Percentiles rank a stretch among this genome's conserved stretches.
Evolutionary conservation across 2,797 vertebrate species (phyloP).

Genomic region (Menidia menidia): DNA sequence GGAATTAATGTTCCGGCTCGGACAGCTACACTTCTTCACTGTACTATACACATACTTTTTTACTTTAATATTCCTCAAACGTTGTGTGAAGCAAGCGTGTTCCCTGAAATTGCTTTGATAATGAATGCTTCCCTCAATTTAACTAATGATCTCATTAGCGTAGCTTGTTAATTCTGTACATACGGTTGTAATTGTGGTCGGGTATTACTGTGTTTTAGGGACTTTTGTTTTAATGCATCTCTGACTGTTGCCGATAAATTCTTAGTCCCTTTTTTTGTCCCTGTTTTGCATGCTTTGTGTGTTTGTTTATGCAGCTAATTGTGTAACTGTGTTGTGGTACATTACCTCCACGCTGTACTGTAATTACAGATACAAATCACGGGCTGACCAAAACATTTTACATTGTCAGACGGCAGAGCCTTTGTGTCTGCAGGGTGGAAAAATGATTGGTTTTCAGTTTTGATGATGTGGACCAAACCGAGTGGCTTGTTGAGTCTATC

Average conservation of each 20-base stretch:
- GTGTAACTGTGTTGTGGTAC: background rate
- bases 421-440: background rate
- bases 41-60: slow-evolving; percentile 17
- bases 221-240: slow-evolving; percentile 30
- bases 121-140: slow-evolving; percentile 35
- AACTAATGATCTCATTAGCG: slow-evolving; percentile 59
- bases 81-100: slow-evolving; percentile 19
- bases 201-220: slow-evolving; percentile 17
- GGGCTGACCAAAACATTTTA: background rate
- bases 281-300: background rate
- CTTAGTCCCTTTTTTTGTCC: background rate
- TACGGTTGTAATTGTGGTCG: slow-evolving; percentile 27
- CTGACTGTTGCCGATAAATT: background rate
- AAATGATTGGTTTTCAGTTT: background rate
- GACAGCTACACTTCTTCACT: slow-evolving; percentile 14
- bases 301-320: background rate
- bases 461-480: slow-evolving; percentile 8
- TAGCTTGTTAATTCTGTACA: slow-evolving; percentile 20
- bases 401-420: background rate
- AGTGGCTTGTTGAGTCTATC: background rate
- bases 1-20: slow-evolving; percentile 17
- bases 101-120: slow-evolving; percentile 25
- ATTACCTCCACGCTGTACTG: slow-evolving; percentile 3
- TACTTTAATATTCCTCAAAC: slow-evolving; percentile 24
- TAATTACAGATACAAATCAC: slow-evolving; percentile 9